Percentiles rank a stretch among this genome's conserved stretches.
Conservation (phyloP, 2,888 invertebrate species). For the Dugesia japonica region DNA sequence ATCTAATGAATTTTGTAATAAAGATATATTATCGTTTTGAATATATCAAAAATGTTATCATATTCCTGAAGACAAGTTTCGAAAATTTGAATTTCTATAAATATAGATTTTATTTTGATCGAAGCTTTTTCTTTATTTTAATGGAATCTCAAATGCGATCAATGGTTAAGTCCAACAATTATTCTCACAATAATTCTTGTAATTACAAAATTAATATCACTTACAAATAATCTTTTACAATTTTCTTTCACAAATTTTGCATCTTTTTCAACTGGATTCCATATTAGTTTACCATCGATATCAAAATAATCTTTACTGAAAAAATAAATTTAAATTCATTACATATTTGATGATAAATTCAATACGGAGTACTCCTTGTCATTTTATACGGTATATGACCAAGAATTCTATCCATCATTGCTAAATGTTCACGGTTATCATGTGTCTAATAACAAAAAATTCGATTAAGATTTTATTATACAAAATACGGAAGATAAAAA, state of each 20-base stretch:
- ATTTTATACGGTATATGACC: slow-evolving; percentile 36
- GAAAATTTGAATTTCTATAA: too few species aligned
- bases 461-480: neutral
- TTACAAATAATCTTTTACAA: slow-evolving; percentile 15
- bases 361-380: slow-evolving; percentile 50
- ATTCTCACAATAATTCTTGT: too few species aligned
- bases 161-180: too few species aligned
- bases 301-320: neutral
- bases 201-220: neutral
- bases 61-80: too few species aligned
- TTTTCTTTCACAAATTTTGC: neutral
- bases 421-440: slow-evolving; percentile 37
- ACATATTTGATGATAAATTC: neutral
- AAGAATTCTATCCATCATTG: slow-evolving; percentile 38
- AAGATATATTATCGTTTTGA: too few species aligned
- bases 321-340: neutral
- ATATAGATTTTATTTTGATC: too few species aligned
- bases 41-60: too few species aligned
- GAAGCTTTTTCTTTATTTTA: too few species aligned
- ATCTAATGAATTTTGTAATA: too few species aligned
- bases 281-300: neutral
- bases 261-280: neutral
- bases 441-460: slow-evolving; percentile 35
- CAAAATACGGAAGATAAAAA: too few species aligned
- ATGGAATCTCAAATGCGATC: too few species aligned